Conservation (phyloP, 2,113 vertebrate genomes). For the Paracanthobrama guichenoti region DNA sequence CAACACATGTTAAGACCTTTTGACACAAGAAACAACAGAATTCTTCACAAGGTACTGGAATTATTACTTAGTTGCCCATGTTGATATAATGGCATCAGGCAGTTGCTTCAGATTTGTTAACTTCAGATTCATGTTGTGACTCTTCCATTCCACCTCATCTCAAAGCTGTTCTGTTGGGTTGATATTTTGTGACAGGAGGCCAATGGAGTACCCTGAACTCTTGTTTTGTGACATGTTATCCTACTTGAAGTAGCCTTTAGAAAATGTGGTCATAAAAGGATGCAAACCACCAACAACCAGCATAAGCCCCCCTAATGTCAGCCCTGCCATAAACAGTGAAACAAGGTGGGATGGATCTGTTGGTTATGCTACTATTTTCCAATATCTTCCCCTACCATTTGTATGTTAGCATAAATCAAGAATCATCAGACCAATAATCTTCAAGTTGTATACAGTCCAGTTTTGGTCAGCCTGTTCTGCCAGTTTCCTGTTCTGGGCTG, state of each 20-base stretch:
- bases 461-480: neutral
- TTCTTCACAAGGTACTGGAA: neutral
- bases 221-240: conserved; percentile 5
- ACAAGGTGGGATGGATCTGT: neutral
- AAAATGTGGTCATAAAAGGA: neutral
- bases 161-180: neutral
- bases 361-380: neutral
- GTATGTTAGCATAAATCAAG: neutral
- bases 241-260: neutral
- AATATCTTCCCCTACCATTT: neutral
- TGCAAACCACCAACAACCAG: neutral
- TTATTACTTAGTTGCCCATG: neutral
- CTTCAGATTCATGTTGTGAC: neutral
- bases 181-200: neutral
- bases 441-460: neutral
- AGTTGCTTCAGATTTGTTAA: neutral
- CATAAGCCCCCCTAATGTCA: neutral
- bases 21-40: neutral
- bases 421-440: neutral
- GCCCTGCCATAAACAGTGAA: neutral
- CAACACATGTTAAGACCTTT: neutral
- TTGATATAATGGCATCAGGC: neutral
- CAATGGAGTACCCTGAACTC: neutral
- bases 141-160: neutral
- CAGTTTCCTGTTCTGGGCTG: neutral